Percentiles rank a stretch among this genome's conserved stretches.
These are phyloP conservation scores for Drosophila mojavensis DNA, from an alignment of 1,140 invertebrate species.

Conservation along the genomic window DNA sequence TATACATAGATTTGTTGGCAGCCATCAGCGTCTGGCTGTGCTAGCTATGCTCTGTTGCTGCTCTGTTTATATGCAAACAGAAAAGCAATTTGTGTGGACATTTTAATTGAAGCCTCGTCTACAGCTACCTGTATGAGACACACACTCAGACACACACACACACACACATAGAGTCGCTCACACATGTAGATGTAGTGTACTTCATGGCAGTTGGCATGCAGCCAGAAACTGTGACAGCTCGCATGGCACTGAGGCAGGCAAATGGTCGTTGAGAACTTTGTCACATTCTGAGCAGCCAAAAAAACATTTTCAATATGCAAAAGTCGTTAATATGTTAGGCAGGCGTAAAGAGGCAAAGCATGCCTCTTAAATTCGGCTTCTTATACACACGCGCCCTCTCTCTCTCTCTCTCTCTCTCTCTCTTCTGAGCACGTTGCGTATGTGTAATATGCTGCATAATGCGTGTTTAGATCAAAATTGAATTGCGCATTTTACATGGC, in stretches of 20 bases:
- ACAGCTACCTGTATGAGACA: constrained; percentile 29
- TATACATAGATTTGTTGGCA: constrained; percentile 13
- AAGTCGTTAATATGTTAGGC: constrained; percentile 67
- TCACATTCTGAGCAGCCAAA: constrained; percentile 64
- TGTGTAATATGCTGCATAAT: constrained; percentile 81
- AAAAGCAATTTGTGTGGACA: constrained; percentile 73
- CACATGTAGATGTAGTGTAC: background rate
- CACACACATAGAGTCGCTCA: background rate
- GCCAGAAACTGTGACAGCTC: constrained; percentile 23
- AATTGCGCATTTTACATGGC: constrained; percentile 78
- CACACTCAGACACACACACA: background rate
- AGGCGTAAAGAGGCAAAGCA: constrained; percentile 29
- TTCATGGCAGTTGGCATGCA: constrained; percentile 31
- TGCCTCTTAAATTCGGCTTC: constrained; percentile 57
- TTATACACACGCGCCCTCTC: constrained; percentile 9
- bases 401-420: background rate
- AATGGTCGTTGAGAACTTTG: constrained; percentile 74
- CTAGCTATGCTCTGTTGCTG: no score
- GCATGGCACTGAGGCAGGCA: constrained; percentile 8
- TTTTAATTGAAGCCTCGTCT: constrained; percentile 70
- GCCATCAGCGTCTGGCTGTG: background rate
- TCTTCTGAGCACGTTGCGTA: constrained; percentile 36
- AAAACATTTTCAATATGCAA: constrained; percentile 79
- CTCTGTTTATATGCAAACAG: constrained; percentile 63
- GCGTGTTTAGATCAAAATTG: constrained; percentile 79